Conservation (phyloP, 1,140 invertebrate species). For the Vanessa atalanta region DNA sequence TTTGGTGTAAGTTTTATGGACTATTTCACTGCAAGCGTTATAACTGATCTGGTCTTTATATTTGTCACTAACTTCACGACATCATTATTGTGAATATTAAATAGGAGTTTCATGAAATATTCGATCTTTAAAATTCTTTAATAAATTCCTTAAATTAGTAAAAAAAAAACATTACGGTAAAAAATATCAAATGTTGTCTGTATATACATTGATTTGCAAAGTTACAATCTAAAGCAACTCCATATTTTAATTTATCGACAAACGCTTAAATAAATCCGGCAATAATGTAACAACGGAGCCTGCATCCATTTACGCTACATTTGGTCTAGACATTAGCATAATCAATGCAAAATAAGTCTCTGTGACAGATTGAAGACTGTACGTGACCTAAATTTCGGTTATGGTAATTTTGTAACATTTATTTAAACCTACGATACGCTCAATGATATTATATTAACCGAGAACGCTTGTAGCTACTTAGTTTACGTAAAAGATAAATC, state of each 20-base stretch:
- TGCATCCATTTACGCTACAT: slow-evolving; percentile 13
- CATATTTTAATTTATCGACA: slow-evolving; percentile 2
- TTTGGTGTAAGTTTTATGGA: too few species aligned
- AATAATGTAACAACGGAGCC: neutral
- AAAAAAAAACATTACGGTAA: too few species aligned
- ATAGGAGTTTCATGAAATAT: too few species aligned
- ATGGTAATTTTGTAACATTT: slow-evolving; percentile 18
- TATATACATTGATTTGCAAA: neutral
- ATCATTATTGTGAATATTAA: too few species aligned
- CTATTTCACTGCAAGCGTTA: too few species aligned
- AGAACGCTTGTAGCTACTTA: neutral
- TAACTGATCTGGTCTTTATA: too few species aligned
- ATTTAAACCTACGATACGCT: slow-evolving; percentile 11
- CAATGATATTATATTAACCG: neutral
- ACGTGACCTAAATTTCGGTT: slow-evolving; percentile 8
- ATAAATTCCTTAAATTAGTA: too few species aligned
- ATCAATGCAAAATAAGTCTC: slow-evolving; percentile 17
- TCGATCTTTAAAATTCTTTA: too few species aligned
- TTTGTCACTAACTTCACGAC: too few species aligned
- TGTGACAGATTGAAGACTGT: slow-evolving; percentile 11
- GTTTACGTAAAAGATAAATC: slow-evolving; percentile 3
- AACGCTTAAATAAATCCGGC: slow-evolving; percentile 3
- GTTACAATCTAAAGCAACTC: neutral
- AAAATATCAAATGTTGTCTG: too few species aligned
- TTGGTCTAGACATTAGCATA: slow-evolving; percentile 28